phyloP scores from a whole-genome alignment of 2,113 vertebrate species.

The Hippopotamus amphibius region DNA sequence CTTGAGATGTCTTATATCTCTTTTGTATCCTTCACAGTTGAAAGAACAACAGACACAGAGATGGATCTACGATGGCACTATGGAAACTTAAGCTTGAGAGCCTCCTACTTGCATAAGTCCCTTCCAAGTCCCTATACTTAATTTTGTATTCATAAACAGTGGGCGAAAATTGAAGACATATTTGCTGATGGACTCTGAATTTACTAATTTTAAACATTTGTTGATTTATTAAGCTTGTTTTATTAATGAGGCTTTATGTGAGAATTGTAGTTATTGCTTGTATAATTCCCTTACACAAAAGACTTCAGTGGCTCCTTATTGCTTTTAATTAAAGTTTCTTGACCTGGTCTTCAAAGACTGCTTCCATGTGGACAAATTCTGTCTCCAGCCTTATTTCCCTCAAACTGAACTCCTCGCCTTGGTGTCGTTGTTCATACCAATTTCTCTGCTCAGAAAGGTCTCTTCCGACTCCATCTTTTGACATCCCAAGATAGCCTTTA shows the following conservation, averaged over 20 bases:
- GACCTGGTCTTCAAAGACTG: not conserved
- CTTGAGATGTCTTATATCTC: not conserved
- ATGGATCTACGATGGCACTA: not conserved
- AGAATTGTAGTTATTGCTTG: not conserved
- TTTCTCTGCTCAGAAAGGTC: not conserved
- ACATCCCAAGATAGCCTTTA: not conserved
- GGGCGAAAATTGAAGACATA: not conserved
- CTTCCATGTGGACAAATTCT: not conserved
- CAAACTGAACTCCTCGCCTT: not conserved
- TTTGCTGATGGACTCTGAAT: not conserved
- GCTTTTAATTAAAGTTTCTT: not conserved
- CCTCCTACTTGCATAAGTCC: not conserved
- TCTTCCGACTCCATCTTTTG: not conserved
- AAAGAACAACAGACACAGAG: not conserved
- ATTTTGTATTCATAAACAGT: not conserved
- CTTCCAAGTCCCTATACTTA: not conserved
- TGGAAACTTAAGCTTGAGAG: not conserved
- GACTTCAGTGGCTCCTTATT: not conserved
- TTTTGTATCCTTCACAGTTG: not conserved
- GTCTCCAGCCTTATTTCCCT: not conserved
- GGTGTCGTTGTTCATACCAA: not conserved
- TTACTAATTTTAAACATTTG: not conserved
- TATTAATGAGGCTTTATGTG: not conserved
- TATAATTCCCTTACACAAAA: not conserved
- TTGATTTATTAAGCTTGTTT: not conserved